These are phyloP conservation scores for Scophthalmus maximus DNA, from an alignment of 2,113 vertebrate species.

Conservation along the genomic window DNA sequence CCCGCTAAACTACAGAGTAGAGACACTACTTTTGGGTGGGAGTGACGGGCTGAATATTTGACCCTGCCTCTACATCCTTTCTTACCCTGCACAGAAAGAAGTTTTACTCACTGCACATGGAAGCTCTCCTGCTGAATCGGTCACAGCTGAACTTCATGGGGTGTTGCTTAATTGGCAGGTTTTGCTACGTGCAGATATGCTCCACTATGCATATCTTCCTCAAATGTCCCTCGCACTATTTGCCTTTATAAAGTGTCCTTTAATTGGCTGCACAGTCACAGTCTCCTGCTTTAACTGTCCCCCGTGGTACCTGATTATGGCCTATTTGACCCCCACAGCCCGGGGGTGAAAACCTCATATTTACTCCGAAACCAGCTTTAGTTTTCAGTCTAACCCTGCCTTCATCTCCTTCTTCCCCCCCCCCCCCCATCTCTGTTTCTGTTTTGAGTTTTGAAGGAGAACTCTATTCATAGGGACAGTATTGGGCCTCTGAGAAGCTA, in stretches of 20 bases:
- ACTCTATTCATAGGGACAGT: slow-evolving; percentile 30
- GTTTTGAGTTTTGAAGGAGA: slow-evolving; percentile 54
- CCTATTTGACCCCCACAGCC: slow-evolving; percentile 62
- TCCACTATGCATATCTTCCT: slow-evolving; percentile 77
- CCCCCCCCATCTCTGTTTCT: slow-evolving; percentile 7
- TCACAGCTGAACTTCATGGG: slow-evolving; percentile 73
- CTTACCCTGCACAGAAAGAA: slow-evolving; percentile 27
- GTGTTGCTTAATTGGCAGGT: slow-evolving; percentile 78
- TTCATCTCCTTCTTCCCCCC: background rate
- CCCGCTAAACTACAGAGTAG: background rate
- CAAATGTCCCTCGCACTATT: slow-evolving; percentile 66
- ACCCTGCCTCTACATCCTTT: slow-evolving; percentile 19
- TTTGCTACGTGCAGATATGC: slow-evolving; percentile 74
- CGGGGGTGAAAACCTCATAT: slow-evolving; percentile 43
- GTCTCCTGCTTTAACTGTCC: slow-evolving; percentile 72
- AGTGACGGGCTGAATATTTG: slow-evolving; percentile 24
- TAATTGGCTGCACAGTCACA: slow-evolving; percentile 82
- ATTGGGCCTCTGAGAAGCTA: slow-evolving; percentile 57
- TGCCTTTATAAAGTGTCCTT: slow-evolving; percentile 66
- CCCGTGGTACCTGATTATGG: slow-evolving; percentile 74
- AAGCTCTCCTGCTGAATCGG: slow-evolving; percentile 54
- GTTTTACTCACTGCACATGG: slow-evolving; percentile 66
- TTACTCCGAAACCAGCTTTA: slow-evolving; percentile 23
- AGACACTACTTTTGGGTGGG: slow-evolving; percentile 27
- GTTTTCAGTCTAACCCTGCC: background rate